Evolutionary conservation across 2,113 vertebrate species (phyloP).

Genomic region (Grantiella picta): DNA sequence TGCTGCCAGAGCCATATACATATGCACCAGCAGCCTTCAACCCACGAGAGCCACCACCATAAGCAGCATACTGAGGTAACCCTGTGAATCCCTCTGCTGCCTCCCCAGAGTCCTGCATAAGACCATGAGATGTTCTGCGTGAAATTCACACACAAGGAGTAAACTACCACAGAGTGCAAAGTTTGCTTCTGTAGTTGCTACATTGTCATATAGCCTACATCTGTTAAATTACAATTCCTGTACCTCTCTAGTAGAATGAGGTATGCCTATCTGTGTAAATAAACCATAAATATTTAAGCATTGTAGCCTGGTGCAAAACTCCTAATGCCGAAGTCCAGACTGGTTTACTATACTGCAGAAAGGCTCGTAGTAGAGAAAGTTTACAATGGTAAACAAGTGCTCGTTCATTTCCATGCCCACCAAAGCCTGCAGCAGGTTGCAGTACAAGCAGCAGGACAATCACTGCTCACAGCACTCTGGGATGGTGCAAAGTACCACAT

Average conservation of each 20-base stretch:
- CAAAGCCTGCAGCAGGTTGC: background rate
- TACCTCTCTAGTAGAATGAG: background rate
- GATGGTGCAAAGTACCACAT: background rate
- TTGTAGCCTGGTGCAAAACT: background rate
- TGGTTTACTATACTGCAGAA: background rate
- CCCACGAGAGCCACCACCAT: background rate
- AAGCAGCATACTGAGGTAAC: background rate
- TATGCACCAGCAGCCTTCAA: background rate
- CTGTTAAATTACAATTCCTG: background rate
- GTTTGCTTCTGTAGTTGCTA: background rate
- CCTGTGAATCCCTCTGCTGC: background rate
- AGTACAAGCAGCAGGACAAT: background rate
- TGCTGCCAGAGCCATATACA: background rate
- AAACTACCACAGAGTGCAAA: background rate
- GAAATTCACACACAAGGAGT: background rate
- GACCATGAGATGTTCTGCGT: background rate
- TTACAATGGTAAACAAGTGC: background rate
- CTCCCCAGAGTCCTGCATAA: background rate
- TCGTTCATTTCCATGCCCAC: background rate
- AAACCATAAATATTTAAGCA: background rate
- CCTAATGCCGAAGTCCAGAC: background rate
- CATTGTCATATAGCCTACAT: background rate
- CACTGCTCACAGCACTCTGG: background rate
- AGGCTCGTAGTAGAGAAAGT: background rate
- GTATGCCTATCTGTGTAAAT: background rate